These are phyloP conservation scores for Diadophis punctatus DNA, from an alignment of 2,113 vertebrate species.

Conservation along the genomic window DNA sequence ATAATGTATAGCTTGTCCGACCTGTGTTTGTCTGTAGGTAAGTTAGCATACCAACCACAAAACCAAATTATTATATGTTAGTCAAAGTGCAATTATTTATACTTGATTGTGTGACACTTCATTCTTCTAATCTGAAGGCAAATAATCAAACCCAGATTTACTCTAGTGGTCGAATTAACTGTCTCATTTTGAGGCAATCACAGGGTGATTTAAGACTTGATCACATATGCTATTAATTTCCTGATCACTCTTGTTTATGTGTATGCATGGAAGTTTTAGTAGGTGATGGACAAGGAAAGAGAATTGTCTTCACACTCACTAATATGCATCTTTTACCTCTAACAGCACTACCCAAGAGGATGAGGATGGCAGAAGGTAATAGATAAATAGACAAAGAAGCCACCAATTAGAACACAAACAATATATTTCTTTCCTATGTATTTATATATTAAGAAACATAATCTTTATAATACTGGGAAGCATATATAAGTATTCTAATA, in stretches of 20 bases:
- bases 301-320: too few relatives aligned
- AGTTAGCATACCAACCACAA: fast-evolving
- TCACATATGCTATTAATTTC: not conserved
- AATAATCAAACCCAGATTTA: not conserved
- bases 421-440: not conserved
- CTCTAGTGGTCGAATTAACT: not conserved
- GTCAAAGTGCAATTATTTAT: not conserved
- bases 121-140: not conserved
- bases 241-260: not conserved
- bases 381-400: not conserved
- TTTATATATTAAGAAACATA: not conserved
- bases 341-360: not conserved
- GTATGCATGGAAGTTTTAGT: not conserved
- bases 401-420: not conserved
- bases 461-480: not conserved
- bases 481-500: not conserved
- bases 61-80: slow-evolving; percentile 1
- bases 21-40: not conserved
- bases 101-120: fast-evolving
- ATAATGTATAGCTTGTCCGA: not conserved
- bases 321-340: not conserved
- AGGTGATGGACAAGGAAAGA: not conserved
- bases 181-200: not conserved
- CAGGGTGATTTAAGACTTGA: not conserved
- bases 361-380: not conserved